Evolutionary conservation across 2,113 vertebrate species (phyloP).

Genomic region (Marmota monax): DNA sequence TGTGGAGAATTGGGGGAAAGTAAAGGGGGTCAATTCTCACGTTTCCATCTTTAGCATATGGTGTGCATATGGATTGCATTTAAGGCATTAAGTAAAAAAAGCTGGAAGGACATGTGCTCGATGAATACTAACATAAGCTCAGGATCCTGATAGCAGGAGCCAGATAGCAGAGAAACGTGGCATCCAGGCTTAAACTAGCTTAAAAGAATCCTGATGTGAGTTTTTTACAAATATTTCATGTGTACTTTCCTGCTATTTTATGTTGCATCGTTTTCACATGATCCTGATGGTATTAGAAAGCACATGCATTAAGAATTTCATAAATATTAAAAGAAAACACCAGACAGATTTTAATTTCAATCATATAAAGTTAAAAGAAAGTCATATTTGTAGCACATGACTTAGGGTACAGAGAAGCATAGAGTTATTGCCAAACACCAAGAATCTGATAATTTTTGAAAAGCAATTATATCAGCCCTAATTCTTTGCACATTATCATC

Average conservation of each 20-base stretch:
- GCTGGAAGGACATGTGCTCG: not conserved
- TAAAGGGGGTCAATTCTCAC: not conserved
- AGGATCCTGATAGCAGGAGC: not conserved
- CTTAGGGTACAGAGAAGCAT: not conserved
- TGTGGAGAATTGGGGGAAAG: slow-evolving; percentile 1
- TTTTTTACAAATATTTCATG: not conserved
- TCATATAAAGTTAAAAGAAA: not conserved
- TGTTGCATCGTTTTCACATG: not conserved
- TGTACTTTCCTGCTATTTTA: not conserved
- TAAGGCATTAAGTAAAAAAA: not conserved
- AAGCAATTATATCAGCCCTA: not conserved
- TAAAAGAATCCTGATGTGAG: not conserved
- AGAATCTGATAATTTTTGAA: too few species aligned
- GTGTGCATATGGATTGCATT: not conserved
- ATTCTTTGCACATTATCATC: not conserved
- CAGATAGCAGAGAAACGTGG: not conserved
- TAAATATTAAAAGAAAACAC: not conserved
- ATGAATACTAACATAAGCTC: not conserved
- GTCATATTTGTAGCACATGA: not conserved
- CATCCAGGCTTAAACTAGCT: not conserved
- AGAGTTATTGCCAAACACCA: not conserved
- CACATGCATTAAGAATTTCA: not conserved
- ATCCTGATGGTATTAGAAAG: not conserved
- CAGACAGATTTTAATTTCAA: not conserved
- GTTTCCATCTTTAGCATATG: not conserved